Evolutionary conservation across 2,113 vertebrate genomes (phyloP).

Genomic region (Gobiocypris rarus): DNA sequence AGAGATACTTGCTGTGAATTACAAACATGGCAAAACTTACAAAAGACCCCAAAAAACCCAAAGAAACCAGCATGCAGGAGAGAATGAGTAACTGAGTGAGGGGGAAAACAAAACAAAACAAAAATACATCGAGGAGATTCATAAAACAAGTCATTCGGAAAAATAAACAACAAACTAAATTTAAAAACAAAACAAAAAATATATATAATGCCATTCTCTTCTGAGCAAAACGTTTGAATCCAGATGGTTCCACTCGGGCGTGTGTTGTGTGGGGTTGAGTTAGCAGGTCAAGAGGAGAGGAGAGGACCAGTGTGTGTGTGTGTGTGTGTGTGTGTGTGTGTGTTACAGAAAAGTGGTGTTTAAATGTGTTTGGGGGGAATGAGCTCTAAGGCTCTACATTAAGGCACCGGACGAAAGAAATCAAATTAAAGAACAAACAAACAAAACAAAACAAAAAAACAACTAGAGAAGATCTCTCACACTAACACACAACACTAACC

Average conservation of each 20-base stretch:
- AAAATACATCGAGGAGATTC: constrained; percentile 23
- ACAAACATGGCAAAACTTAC: constrained; percentile 73
- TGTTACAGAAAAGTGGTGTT: constrained; percentile 19
- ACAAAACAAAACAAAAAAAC: constrained; percentile 69
- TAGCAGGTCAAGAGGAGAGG: constrained; percentile 18
- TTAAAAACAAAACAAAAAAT: constrained; percentile 66
- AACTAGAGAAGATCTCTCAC: constrained; percentile 76
- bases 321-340: neutral
- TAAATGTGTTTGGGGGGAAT: constrained; percentile 28
- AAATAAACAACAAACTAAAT: constrained; percentile 46
- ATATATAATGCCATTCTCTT: constrained; percentile 76
- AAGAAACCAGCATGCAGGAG: constrained; percentile 79
- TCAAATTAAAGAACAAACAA: constrained; percentile 72
- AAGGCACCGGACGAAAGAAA: constrained; percentile 99
- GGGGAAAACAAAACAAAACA: neutral
- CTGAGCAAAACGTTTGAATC: constrained; percentile 64
- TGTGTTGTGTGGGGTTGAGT: constrained; percentile 18
- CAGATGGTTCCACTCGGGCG: constrained; percentile 29
- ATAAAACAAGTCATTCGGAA: constrained; percentile 47
- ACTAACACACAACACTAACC: constrained; percentile 75
- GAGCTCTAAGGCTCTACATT: constrained; percentile 76
- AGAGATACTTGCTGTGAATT: constrained; percentile 44
- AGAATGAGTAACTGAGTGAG: constrained; percentile 21
- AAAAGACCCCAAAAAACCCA: constrained; percentile 70
- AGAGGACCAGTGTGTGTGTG: constrained; percentile 4